Conservation (phyloP, 1,140 invertebrate species). For the Drosophila sechellia region DNA sequence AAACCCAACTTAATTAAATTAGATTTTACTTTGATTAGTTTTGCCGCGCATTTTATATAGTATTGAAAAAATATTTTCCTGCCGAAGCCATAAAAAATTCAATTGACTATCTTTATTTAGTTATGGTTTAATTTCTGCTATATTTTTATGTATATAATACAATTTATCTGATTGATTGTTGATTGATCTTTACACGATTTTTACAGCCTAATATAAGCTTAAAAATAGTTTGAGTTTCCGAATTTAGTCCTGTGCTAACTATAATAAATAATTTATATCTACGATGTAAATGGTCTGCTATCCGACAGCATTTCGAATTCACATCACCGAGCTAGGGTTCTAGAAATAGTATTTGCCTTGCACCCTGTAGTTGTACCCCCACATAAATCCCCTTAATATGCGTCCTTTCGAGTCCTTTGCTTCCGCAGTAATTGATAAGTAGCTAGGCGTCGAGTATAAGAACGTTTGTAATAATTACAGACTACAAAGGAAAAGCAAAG, state of each 20-base stretch:
- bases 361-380: too few relatives aligned
- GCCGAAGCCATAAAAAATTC: background rate
- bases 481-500: constrained; percentile 13
- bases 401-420: background rate
- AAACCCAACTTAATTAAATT: too few relatives aligned
- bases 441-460: constrained; percentile 6
- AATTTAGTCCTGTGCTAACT: background rate
- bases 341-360: background rate
- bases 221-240: background rate
- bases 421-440: constrained; percentile 55
- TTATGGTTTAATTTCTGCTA: constrained; percentile 64
- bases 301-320: background rate
- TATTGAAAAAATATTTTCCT: too few relatives aligned
- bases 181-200: constrained; percentile 54
- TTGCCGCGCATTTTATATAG: too few relatives aligned
- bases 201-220: constrained; percentile 22
- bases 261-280: background rate
- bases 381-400: too few relatives aligned
- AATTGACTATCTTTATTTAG: background rate
- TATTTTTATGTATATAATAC: constrained; percentile 72
- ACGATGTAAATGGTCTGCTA: too few relatives aligned
- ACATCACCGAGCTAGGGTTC: background rate
- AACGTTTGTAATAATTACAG: constrained; percentile 1
- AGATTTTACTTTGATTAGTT: too few relatives aligned
- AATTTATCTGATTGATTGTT: constrained; percentile 62